Evolutionary conservation across 2,113 vertebrate species (phyloP).

Genomic region (Lontra canadensis): DNA sequence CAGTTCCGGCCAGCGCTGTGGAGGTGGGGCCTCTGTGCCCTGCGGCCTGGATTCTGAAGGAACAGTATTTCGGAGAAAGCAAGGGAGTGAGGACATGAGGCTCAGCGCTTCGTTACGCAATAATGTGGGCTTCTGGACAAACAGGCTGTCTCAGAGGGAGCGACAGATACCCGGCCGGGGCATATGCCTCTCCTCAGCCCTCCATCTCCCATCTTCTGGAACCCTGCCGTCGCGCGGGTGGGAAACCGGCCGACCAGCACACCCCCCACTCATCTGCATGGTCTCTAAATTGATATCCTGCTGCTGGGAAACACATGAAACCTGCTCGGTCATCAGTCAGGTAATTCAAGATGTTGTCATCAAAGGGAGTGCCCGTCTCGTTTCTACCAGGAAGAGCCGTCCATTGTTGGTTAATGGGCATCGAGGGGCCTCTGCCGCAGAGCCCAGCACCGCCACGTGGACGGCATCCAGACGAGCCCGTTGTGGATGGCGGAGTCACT

Average conservation of each 20-base stretch:
- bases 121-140: not conserved
- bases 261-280: not conserved
- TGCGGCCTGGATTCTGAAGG: fast-evolving
- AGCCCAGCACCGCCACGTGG: fast-evolving
- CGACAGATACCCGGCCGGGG: fast-evolving
- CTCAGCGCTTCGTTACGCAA: not conserved
- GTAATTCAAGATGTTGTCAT: not conserved
- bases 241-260: not conserved
- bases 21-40: not conserved
- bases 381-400: not conserved
- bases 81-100: not conserved
- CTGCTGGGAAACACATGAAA: not conserved
- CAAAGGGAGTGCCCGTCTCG: not conserved
- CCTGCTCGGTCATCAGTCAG: not conserved
- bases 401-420: not conserved
- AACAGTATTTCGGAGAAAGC: not conserved
- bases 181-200: too few relatives aligned
- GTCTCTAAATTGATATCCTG: not conserved
- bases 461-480: not conserved
- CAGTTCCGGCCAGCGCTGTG: not conserved
- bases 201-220: not conserved
- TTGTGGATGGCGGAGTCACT: not conserved
- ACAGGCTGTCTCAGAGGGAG: fast-evolving
- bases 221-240: too few relatives aligned
- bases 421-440: not conserved